Conservation (phyloP, 2,888 invertebrate genomes). For the Bembecia ichneumoniformis region DNA sequence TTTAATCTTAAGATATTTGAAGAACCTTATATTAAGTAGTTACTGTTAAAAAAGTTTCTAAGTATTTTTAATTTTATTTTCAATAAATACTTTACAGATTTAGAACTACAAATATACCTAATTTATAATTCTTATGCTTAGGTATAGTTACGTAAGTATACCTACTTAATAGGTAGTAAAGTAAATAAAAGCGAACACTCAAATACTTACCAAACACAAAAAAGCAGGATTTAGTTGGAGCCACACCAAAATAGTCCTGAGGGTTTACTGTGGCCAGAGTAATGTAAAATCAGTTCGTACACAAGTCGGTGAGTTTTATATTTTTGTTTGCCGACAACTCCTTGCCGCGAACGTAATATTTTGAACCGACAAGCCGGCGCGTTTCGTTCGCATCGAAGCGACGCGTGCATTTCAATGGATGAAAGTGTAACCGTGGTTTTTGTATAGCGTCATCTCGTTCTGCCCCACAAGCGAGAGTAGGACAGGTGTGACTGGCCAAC, state of each 20-base stretch:
- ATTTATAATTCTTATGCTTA: constrained; percentile 15
- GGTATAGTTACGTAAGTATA: not conserved
- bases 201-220: not conserved
- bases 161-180: not conserved
- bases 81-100: too few species aligned
- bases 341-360: constrained; percentile 16
- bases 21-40: too few species aligned
- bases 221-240: too few species aligned
- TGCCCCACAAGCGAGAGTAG: constrained; percentile 32
- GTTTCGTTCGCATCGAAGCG: constrained; percentile 53
- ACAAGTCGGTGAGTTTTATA: constrained; percentile 38
- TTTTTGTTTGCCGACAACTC: constrained; percentile 7
- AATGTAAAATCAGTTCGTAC: constrained; percentile 9
- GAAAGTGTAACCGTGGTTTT: constrained; percentile 70
- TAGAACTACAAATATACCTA: constrained; percentile 9
- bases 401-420: constrained; percentile 69
- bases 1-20: too few species aligned
- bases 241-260: too few species aligned
- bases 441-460: constrained; percentile 63
- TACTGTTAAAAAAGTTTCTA: too few species aligned
- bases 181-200: constrained; percentile 4
- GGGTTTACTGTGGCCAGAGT: not conserved
- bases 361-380: constrained; percentile 44
- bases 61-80: too few species aligned
- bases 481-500: constrained; percentile 29